These are phyloP conservation scores for Carapus acus DNA, from an alignment of 2,797 vertebrate species.

Conservation along the genomic window DNA sequence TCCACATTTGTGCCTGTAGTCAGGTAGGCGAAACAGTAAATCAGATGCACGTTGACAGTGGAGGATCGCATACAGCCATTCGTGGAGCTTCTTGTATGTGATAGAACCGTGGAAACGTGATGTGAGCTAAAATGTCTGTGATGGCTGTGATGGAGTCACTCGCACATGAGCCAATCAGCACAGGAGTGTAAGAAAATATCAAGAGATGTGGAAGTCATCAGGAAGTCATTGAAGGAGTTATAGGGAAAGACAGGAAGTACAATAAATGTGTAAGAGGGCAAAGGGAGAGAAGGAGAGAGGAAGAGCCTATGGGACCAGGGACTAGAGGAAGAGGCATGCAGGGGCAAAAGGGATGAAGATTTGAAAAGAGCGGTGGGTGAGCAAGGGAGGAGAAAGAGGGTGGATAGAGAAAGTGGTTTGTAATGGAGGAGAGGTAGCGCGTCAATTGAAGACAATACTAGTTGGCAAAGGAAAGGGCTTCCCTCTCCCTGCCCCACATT, in stretches of 20 bases:
- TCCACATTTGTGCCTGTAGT: no score
- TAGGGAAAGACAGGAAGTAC: no score
- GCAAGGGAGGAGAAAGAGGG: constrained; percentile 1
- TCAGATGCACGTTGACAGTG: no score
- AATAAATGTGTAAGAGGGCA: no score
- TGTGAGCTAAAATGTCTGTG: neutral
- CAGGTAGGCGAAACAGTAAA: no score
- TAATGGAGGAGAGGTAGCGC: neutral
- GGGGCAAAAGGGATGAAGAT: constrained; percentile 7
- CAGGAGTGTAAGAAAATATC: no score
- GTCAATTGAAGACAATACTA: constrained; percentile 62
- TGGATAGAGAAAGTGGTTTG: constrained; percentile 3
- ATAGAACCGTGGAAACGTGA: neutral
- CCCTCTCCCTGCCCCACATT: constrained; percentile 27
- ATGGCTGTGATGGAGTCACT: no score
- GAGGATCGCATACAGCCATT: no score
- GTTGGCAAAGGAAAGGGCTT: constrained; percentile 51
- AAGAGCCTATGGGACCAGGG: constrained; percentile 1
- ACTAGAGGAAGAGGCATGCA: constrained; percentile 2
- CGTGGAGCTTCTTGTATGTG: no score
- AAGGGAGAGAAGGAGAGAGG: neutral
- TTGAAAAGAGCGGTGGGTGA: neutral
- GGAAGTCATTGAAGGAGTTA: no score
- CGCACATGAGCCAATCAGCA: no score
- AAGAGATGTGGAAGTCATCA: no score